Percentiles rank a stretch among this genome's conserved stretches.
Evolutionary conservation across 2,888 invertebrate genomes (phyloP).

Genomic region (Brachypalpus laphriformis): DNA sequence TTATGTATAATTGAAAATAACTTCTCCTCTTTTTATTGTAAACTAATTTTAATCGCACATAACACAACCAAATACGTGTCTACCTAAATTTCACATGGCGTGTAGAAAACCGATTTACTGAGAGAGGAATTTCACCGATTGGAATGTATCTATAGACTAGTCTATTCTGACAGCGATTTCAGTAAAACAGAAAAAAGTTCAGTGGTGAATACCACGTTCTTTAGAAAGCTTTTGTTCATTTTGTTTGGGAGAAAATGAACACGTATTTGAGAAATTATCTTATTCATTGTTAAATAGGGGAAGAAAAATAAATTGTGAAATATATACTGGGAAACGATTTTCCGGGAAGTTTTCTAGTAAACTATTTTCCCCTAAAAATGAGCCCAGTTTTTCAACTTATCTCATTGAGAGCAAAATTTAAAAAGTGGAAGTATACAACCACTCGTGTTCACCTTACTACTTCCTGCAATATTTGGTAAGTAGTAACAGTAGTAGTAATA

Average conservation of each 20-base stretch:
- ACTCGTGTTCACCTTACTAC: too few species aligned
- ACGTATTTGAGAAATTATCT: background rate
- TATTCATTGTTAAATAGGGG: background rate
- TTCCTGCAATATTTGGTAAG: too few species aligned
- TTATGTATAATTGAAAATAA: too few species aligned
- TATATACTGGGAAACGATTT: background rate
- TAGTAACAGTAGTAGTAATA: too few species aligned
- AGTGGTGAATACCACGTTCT: background rate
- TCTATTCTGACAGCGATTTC: background rate
- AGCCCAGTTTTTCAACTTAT: background rate
- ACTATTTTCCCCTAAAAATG: background rate
- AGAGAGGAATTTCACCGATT: constrained; percentile 23
- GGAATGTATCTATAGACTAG: constrained; percentile 27
- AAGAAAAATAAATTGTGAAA: constrained; percentile 1
- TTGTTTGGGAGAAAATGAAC: background rate
- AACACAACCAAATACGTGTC: background rate
- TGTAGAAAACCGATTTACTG: background rate
- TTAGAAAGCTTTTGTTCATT: constrained; percentile 15
- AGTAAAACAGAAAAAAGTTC: background rate
- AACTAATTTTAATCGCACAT: too few species aligned
- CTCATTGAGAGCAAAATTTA: background rate
- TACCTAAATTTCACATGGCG: too few species aligned
- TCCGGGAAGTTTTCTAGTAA: background rate
- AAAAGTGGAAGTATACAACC: too few species aligned
- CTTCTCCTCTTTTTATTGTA: too few species aligned